These are phyloP conservation scores for Isichthys henryi DNA, from an alignment of 2,113 vertebrate genomes.

Conservation along the genomic window DNA sequence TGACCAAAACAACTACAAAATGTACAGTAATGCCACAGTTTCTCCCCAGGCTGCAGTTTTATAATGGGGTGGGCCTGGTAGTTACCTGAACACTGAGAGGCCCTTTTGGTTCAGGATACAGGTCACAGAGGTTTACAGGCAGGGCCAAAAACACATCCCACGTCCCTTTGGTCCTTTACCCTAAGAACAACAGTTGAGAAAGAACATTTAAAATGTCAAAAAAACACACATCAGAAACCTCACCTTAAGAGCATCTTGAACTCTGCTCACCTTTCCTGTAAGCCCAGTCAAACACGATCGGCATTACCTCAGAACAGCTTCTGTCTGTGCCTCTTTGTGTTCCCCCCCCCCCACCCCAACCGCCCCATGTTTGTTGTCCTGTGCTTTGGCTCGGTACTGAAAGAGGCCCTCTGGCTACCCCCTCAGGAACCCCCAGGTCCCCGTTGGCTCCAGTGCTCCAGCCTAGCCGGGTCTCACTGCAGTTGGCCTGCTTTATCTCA, in stretches of 20 bases:
- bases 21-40: neutral
- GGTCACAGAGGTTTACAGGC: constrained; percentile 15
- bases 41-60: neutral
- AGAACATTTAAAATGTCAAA: constrained; percentile 15
- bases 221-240: neutral
- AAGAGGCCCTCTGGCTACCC: constrained; percentile 67
- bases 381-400: constrained; percentile 55
- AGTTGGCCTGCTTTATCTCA: constrained; percentile 67
- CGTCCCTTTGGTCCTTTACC: constrained; percentile 9
- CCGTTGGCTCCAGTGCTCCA: constrained; percentile 46
- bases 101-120: neutral
- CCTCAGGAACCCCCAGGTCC: constrained; percentile 50
- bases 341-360: constrained; percentile 41
- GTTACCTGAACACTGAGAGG: neutral
- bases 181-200: constrained; percentile 11
- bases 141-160: neutral
- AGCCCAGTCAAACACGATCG: constrained; percentile 31
- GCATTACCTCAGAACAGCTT: constrained; percentile 58
- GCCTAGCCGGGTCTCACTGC: constrained; percentile 33
- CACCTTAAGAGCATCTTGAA: constrained; percentile 42
- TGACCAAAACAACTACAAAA: neutral
- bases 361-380: constrained; percentile 26
- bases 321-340: constrained; percentile 51
- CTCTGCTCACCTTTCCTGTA: constrained; percentile 41
- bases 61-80: neutral